Evolutionary conservation across 2,888 invertebrate species (phyloP).

Genomic region (Horisme vitalbata): DNA sequence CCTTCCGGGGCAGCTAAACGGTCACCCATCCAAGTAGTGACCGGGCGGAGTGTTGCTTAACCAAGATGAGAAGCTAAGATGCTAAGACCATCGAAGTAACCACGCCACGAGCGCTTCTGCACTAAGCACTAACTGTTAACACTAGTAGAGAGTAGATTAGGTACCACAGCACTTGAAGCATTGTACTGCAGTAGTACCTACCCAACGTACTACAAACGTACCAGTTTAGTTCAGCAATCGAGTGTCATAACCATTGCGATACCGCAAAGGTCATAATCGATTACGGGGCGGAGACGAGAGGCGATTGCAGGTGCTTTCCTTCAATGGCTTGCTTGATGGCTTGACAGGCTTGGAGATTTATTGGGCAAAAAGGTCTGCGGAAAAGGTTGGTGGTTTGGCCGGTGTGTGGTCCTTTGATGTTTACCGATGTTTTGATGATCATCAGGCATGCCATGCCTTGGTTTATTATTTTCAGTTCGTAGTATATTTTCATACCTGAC

Average conservation of each 20-base stretch:
- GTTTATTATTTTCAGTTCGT: neutral
- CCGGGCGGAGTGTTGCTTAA: too few species aligned
- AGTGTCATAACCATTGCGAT: constrained; percentile 35
- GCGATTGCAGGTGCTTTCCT: constrained; percentile 22
- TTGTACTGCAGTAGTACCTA: neutral
- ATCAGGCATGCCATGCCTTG: neutral
- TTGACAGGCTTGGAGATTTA: constrained; percentile 20
- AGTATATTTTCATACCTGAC: too few species aligned
- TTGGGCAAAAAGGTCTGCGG: constrained; percentile 13
- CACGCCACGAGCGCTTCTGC: too few species aligned
- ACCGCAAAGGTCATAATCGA: constrained; percentile 33
- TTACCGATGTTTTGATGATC: neutral
- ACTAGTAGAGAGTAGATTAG: too few species aligned
- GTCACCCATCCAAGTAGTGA: too few species aligned
- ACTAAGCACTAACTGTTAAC: too few species aligned
- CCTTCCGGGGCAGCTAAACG: too few species aligned
- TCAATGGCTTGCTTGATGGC: constrained; percentile 2
- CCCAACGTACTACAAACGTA: constrained; percentile 20
- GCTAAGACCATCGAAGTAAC: too few species aligned
- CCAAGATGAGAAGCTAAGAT: too few species aligned
- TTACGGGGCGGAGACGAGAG: constrained; percentile 26
- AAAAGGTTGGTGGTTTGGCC: constrained; percentile 3
- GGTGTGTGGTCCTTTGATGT: constrained; percentile 10
- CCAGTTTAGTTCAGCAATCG: constrained; percentile 14
- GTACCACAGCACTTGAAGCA: neutral